Conservation (phyloP, 2,113 vertebrate genomes). For the Erpornis zantholeuca region DNA sequence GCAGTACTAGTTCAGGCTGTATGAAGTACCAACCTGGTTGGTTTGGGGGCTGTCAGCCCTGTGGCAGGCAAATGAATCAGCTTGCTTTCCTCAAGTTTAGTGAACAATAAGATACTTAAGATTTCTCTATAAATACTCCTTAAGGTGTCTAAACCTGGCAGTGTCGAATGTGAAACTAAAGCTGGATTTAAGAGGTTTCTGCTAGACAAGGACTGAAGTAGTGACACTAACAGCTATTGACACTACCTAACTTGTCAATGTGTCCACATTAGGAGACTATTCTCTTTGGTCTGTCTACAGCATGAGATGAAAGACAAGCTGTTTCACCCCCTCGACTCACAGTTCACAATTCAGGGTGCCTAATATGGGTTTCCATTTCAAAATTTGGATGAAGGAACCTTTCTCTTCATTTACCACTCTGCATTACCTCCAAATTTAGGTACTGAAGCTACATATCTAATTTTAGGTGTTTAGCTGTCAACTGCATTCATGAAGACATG, state of each 20-base stretch:
- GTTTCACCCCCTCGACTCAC: not conserved
- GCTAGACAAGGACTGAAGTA: not conserved
- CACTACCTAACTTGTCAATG: not conserved
- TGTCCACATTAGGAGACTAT: not conserved
- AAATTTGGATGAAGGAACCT: not conserved
- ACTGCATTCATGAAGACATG: not conserved
- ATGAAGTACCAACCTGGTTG: not conserved
- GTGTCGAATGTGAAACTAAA: not conserved
- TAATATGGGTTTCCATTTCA: not conserved
- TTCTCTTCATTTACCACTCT: not conserved
- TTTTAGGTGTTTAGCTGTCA: not conserved
- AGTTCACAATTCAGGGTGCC: not conserved
- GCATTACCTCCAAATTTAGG: not conserved
- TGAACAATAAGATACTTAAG: not conserved
- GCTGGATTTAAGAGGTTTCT: not conserved
- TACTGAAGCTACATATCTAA: not conserved
- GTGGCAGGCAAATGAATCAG: not conserved
- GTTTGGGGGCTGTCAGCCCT: accelerated
- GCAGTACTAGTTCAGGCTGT: not conserved
- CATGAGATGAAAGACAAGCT: not conserved
- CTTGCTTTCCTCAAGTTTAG: not conserved
- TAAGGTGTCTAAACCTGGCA: not conserved
- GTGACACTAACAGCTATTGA: not conserved
- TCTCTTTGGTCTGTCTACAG: not conserved
- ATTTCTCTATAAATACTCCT: not conserved